A percentile compares a stretch with the other conserved stretches of the same genome.
Conservation (phyloP, 2,888 invertebrate species). For the Melieria picta region DNA sequence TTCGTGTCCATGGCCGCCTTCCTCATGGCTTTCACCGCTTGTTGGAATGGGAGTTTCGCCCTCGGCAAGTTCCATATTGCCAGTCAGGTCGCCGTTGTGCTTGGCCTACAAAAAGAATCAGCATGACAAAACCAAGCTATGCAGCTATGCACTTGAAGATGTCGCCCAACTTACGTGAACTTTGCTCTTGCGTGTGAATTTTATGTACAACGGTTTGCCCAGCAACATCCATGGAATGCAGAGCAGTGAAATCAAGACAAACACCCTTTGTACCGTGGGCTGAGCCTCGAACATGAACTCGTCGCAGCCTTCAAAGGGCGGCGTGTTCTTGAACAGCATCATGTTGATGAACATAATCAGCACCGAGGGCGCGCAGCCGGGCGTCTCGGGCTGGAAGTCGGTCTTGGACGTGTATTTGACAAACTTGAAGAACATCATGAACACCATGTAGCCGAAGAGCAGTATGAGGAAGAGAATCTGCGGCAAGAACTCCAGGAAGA, state of each 20-base stretch:
- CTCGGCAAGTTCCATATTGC: constrained; percentile 69
- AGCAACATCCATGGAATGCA: constrained; percentile 96
- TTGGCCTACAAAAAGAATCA: constrained; percentile 49
- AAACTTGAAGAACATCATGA: constrained; percentile 96
- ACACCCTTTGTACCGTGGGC: constrained; percentile 75
- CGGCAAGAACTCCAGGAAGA: constrained; percentile 88
- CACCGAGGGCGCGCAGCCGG: constrained; percentile 78
- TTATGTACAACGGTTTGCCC: constrained; percentile 86
- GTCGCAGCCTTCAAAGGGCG: constrained; percentile 66
- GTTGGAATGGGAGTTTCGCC: constrained; percentile 48
- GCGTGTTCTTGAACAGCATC: constrained; percentile 74
- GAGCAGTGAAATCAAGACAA: constrained; percentile 83
- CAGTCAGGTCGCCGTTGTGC: constrained; percentile 74
- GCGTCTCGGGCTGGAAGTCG: constrained; percentile 55
- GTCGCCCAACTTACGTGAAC: constrained; percentile 55
- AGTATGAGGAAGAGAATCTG: constrained; percentile 87
- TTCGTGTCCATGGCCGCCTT: constrained; percentile 59
- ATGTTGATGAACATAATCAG: constrained; percentile 83
- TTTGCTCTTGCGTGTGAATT: constrained; percentile 54
- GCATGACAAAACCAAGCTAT: not conserved
- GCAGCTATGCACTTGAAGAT: not conserved
- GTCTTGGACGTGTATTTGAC: constrained; percentile 72
- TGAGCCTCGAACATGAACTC: constrained; percentile 79
- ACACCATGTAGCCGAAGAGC: constrained; percentile 91
- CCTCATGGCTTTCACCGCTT: constrained; percentile 62